Conservation (phyloP, 2,113 vertebrate genomes). For the Peromyscus polionotus region DNA sequence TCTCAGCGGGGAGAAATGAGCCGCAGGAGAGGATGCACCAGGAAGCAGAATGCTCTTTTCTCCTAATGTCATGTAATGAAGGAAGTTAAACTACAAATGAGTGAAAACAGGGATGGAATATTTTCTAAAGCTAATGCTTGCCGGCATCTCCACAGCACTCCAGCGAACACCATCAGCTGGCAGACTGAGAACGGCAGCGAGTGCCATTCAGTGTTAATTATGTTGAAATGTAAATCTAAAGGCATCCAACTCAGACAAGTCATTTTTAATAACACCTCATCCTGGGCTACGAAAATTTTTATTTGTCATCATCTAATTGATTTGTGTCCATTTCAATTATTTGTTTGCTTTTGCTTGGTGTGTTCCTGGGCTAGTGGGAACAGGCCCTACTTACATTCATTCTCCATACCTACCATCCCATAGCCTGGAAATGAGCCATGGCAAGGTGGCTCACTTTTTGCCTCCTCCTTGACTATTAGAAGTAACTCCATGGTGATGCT, state of each 20-base stretch:
- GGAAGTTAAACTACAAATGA: constrained; percentile 38
- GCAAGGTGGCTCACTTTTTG: background rate
- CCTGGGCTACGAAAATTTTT: constrained; percentile 55
- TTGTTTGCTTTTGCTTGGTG: constrained; percentile 19
- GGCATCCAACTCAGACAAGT: constrained; percentile 25
- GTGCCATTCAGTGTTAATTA: constrained; percentile 37
- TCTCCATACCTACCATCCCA: background rate
- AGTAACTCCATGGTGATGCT: background rate
- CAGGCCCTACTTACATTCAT: fast-evolving
- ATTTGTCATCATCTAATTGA: constrained; percentile 74
- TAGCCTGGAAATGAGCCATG: background rate
- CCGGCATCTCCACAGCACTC: background rate
- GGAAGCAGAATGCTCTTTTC: background rate
- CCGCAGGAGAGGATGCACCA: background rate
- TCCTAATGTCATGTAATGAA: constrained; percentile 13
- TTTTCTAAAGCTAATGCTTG: constrained; percentile 41
- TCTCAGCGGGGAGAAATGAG: constrained; percentile 22
- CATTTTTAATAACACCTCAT: constrained; percentile 65
- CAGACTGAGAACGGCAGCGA: background rate
- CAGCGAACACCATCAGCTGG: background rate
- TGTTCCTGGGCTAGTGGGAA: background rate
- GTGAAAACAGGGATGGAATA: constrained; percentile 2
- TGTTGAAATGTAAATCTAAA: constrained; percentile 66
- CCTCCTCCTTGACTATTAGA: background rate
- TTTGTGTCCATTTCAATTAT: constrained; percentile 66